Evolutionary conservation across 2,113 vertebrate species (phyloP).

Genomic region (Typhlomys cinereus): DNA sequence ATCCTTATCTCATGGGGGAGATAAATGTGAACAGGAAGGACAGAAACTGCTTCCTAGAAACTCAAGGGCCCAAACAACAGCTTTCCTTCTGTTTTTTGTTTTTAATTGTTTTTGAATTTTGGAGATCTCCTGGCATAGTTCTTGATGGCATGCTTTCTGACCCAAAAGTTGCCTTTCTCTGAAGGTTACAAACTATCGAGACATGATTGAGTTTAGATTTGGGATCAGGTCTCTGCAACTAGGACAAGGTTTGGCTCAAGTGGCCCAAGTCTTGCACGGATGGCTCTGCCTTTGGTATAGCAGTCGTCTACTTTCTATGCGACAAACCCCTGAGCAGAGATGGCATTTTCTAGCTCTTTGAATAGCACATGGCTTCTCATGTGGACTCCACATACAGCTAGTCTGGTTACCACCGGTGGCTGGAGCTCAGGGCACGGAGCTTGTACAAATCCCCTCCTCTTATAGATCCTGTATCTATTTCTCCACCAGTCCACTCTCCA

Average conservation of each 20-base stretch:
- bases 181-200: not conserved
- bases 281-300: accelerated
- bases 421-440: not conserved
- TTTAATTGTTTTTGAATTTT: too few species aligned
- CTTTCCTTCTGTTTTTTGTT: not conserved
- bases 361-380: not conserved
- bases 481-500: not conserved
- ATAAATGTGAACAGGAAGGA: accelerated
- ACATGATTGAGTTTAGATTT: not conserved
- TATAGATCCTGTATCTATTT: not conserved
- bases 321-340: not conserved
- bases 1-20: not conserved
- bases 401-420: not conserved
- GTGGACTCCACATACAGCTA: not conserved
- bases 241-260: not conserved
- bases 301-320: too few species aligned
- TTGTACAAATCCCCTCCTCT: too few species aligned
- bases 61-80: accelerated
- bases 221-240: not conserved
- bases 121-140: not conserved
- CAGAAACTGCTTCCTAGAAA: not conserved
- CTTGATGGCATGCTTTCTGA: not conserved
- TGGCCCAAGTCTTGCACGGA: not conserved
- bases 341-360: not conserved
- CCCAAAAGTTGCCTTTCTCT: not conserved